Evolutionary conservation across 2,113 vertebrate species (phyloP).

Genomic region (Laticauda laticaudata): DNA sequence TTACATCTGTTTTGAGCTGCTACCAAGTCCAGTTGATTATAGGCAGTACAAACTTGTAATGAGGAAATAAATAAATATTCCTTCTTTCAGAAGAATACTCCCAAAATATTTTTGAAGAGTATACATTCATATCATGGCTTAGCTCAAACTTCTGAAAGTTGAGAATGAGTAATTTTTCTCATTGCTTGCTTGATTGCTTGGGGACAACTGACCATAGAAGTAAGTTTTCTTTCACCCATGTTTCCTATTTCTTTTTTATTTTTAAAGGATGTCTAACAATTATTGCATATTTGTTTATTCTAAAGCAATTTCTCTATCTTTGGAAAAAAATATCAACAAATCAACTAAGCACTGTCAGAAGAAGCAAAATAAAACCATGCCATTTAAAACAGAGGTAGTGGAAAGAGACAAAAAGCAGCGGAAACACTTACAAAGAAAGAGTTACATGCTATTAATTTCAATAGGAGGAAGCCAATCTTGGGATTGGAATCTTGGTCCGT

Average conservation of each 20-base stretch:
- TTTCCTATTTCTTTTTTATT: too few relatives aligned
- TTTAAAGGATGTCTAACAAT: not conserved
- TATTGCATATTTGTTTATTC: not conserved
- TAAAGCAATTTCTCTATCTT: not conserved
- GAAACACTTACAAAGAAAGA: not conserved
- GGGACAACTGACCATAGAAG: not conserved
- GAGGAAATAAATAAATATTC: not conserved
- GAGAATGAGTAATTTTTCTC: not conserved
- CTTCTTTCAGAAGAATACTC: not conserved
- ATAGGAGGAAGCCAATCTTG: not conserved
- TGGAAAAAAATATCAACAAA: not conserved
- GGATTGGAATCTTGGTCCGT: not conserved
- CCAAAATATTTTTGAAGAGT: not conserved
- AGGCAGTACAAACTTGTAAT: not conserved
- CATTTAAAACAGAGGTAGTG: not conserved
- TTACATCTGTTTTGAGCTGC: not conserved
- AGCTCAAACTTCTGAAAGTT: not conserved
- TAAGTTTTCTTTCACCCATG: not conserved
- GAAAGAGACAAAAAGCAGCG: not conserved
- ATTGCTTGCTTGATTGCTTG: not conserved
- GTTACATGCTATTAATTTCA: not conserved
- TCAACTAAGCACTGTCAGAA: not conserved
- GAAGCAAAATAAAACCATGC: not conserved
- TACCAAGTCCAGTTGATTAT: not conserved
- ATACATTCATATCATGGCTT: not conserved